Conservation (phyloP, 2,888 invertebrate species). For the Ennomos quercinarius region DNA sequence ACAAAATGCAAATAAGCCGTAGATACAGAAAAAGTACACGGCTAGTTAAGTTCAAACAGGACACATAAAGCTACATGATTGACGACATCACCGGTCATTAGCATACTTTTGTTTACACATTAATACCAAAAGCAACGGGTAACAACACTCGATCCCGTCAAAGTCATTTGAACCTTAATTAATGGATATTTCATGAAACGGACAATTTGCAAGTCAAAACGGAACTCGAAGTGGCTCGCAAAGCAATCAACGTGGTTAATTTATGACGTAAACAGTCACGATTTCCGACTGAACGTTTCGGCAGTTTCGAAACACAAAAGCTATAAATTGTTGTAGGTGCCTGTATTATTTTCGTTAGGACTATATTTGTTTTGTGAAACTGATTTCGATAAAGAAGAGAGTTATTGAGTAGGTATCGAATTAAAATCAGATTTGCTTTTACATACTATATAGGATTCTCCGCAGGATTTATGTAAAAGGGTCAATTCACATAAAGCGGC, state of each 20-base stretch:
- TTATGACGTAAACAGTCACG: slow-evolving; percentile 56
- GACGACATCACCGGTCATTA: slow-evolving; percentile 28
- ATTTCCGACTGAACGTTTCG: slow-evolving; percentile 41
- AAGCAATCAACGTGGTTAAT: slow-evolving; percentile 55
- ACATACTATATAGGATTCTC: too few species aligned
- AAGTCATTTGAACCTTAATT: slow-evolving; percentile 43
- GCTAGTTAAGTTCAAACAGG: neutral
- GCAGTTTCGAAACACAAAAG: slow-evolving; percentile 50
- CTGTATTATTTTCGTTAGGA: too few species aligned
- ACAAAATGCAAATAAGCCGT: too few species aligned
- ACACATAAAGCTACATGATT: slow-evolving; percentile 25
- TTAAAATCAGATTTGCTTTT: too few species aligned
- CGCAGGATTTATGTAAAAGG: too few species aligned
- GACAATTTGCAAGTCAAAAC: slow-evolving; percentile 44
- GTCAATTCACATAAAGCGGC: too few species aligned
- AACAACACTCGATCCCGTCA: slow-evolving; percentile 37
- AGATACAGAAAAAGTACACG: too few species aligned
- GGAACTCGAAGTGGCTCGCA: slow-evolving; percentile 44
- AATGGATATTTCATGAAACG: slow-evolving; percentile 45
- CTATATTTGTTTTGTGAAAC: too few species aligned
- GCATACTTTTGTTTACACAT: slow-evolving; percentile 32
- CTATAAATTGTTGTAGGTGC: slow-evolving; percentile 49
- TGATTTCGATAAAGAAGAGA: too few species aligned
- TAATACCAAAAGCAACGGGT: slow-evolving; percentile 27
- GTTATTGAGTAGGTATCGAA: too few species aligned